These are phyloP conservation scores for Myiotriccus ornatus DNA, from an alignment of 2,797 vertebrate genomes.

Conservation along the genomic window DNA sequence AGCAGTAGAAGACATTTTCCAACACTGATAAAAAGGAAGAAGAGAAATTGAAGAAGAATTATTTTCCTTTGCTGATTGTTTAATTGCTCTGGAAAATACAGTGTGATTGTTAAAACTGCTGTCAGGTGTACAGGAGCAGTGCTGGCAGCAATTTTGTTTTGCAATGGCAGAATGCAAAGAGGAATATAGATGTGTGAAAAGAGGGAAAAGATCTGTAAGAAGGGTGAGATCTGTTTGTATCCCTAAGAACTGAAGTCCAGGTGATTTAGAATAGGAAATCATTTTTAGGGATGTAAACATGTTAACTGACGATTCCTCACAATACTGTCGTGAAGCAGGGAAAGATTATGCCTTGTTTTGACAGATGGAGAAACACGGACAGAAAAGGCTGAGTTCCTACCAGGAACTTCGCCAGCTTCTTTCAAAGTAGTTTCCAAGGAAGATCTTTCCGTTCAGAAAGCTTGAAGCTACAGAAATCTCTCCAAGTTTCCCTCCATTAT, in stretches of 20 bases:
- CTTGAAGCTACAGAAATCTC: background rate
- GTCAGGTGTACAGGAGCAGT: background rate
- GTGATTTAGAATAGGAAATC: conserved; percentile 31
- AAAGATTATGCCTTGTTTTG: conserved; percentile 40
- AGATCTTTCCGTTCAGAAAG: conserved; percentile 15
- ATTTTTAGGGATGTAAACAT: background rate
- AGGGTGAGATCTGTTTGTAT: background rate
- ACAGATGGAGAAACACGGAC: background rate
- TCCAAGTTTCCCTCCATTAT: background rate
- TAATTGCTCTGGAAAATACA: background rate
- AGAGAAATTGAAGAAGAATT: background rate
- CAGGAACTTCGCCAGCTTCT: conserved; percentile 40
- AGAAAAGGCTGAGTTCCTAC: conserved; percentile 46
- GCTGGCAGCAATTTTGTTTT: background rate
- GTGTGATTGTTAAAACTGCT: background rate
- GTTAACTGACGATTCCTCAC: background rate
- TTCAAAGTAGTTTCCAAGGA: conserved; percentile 43
- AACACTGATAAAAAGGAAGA: background rate
- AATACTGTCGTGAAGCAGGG: background rate
- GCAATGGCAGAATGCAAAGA: background rate
- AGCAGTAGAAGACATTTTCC: background rate
- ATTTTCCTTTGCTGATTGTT: background rate
- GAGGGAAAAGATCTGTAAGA: background rate
- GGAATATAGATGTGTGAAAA: background rate
- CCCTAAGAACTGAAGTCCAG: background rate